phyloP scores from a whole-genome alignment of 1,140 invertebrate genomes.

The Sipha flava region DNA sequence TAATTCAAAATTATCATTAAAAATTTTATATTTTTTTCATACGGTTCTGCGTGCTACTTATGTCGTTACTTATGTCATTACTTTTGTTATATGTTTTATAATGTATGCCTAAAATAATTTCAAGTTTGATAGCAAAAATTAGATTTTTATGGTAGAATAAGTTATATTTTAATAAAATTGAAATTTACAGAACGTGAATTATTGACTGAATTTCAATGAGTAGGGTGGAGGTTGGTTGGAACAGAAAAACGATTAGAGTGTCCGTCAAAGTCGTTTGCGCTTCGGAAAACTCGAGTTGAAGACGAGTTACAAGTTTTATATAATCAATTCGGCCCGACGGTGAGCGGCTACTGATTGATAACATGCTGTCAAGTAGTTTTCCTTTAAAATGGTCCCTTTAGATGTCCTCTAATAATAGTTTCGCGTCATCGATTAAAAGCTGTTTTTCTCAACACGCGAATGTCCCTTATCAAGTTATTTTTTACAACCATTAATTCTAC shows the following conservation, averaged over 20 bases:
- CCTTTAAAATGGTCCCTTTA: not conserved
- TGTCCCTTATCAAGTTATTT: not conserved
- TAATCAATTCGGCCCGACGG: slow-evolving; percentile 16
- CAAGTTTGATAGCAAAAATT: not conserved
- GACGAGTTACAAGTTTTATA: slow-evolving; percentile 19
- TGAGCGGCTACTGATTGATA: slow-evolving; percentile 19
- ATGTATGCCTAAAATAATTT: not conserved
- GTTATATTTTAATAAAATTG: not conserved
- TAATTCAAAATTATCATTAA: no score
- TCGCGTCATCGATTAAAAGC: not conserved
- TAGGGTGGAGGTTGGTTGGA: not conserved
- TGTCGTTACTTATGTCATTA: no score
- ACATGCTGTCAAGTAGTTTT: slow-evolving; percentile 9
- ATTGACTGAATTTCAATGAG: not conserved
- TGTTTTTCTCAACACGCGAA: not conserved
- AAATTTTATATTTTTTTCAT: no score
- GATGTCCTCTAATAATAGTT: not conserved
- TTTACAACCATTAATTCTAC: not conserved
- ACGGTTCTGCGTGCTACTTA: no score
- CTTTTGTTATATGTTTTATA: no score
- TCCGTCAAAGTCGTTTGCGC: slow-evolving; percentile 26
- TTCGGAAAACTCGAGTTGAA: slow-evolving; percentile 2
- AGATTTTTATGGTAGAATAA: not conserved
- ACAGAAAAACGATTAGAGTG: slow-evolving; percentile 31
- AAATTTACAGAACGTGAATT: not conserved